Conservation (phyloP, 2,888 invertebrate species). For the Cerceris ruficornis region DNA sequence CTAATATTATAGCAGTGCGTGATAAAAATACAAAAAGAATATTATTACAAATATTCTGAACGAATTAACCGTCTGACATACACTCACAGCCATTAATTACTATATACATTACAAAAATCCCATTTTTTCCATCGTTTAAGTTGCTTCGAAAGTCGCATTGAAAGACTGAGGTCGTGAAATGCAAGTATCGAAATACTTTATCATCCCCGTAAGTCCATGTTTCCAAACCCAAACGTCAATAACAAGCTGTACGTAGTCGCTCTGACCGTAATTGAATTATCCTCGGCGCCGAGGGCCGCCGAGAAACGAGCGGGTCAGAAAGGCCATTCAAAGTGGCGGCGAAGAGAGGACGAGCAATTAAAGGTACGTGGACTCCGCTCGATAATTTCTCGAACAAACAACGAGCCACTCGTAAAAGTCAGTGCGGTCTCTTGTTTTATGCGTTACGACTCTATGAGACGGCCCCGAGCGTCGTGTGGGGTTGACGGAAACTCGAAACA, state of each 20-base stretch:
- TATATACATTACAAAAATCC: too few relatives aligned
- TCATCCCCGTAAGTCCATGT: neutral
- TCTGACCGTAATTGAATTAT: conserved; percentile 36
- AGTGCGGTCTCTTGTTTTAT: conserved; percentile 66
- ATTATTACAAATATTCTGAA: too few relatives aligned
- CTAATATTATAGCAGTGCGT: too few relatives aligned
- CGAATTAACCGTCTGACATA: too few relatives aligned
- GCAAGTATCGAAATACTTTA: too few relatives aligned
- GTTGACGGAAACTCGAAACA: conserved; percentile 2
- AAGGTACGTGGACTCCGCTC: conserved; percentile 42
- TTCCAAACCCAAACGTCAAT: neutral
- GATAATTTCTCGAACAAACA: conserved; percentile 72
- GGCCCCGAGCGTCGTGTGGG: conserved; percentile 33
- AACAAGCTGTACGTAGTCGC: neutral
- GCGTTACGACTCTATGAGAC: conserved; percentile 70
- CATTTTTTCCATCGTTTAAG: too few relatives aligned
- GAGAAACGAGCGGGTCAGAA: conserved; percentile 26
- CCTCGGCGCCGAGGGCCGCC: conserved; percentile 20
- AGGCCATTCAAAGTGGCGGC: conserved; percentile 47
- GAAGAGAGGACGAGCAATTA: conserved; percentile 54
- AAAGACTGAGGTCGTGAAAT: too few relatives aligned
- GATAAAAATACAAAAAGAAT: too few relatives aligned
- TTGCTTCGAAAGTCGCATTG: too few relatives aligned
- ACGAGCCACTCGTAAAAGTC: conserved; percentile 73
- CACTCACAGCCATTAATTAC: too few relatives aligned